Percentiles rank a stretch among this genome's conserved stretches.
Evolutionary conservation across 2,888 invertebrate genomes (phyloP).

Genomic region (Aporophyla lueneburgensis): DNA sequence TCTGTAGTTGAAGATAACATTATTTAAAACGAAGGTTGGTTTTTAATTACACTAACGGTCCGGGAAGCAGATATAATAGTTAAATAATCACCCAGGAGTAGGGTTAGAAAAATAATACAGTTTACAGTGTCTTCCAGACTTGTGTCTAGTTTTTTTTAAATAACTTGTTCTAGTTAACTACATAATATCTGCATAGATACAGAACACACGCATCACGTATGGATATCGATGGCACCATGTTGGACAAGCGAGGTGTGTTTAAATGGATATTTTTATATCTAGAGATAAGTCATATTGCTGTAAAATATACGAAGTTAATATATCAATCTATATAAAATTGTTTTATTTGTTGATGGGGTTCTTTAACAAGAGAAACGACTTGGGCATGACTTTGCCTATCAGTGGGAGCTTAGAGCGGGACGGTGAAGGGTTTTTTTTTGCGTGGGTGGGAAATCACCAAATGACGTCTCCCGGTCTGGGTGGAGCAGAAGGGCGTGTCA

Average conservation of each 20-base stretch:
- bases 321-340: constrained; percentile 73
- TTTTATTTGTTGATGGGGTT: constrained; percentile 61
- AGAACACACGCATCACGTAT: constrained; percentile 69
- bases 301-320: constrained; percentile 87
- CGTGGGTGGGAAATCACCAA: no score
- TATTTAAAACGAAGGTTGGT: background rate
- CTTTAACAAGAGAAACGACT: background rate
- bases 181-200: constrained; percentile 36
- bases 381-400: no score
- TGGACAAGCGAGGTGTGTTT: constrained; percentile 75
- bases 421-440: no score
- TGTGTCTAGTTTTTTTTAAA: background rate
- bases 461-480: no score
- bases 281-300: constrained; percentile 86
- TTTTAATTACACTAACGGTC: background rate
- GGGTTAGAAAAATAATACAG: background rate
- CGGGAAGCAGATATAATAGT: no score
- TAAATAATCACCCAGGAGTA: background rate
- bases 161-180: background rate
- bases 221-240: constrained; percentile 72
- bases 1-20: constrained; percentile 26
- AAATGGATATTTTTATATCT: constrained; percentile 90
- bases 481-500: no score
- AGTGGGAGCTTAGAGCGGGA: no score
- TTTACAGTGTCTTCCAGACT: background rate